These are phyloP conservation scores for Cataglyphis altisquamis DNA, from an alignment of 2,888 invertebrate species.

Conservation along the genomic window DNA sequence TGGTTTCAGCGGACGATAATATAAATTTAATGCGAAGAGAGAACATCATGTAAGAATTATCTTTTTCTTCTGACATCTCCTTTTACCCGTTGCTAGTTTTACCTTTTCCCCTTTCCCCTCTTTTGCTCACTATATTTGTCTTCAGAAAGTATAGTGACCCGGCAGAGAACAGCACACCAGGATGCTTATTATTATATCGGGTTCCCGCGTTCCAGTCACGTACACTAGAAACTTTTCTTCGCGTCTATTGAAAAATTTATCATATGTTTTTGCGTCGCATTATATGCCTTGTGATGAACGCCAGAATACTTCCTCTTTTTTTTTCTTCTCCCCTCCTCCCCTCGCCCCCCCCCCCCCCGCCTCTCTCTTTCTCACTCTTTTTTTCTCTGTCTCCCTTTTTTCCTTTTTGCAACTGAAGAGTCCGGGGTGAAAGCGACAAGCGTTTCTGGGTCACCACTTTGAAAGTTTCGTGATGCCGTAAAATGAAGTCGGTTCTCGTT, in stretches of 20 bases:
- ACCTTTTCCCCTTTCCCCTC: slow-evolving; percentile 14
- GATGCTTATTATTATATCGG: slow-evolving; percentile 54
- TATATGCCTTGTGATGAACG: slow-evolving; percentile 42
- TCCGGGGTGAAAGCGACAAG: slow-evolving; percentile 53
- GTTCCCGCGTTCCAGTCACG: slow-evolving; percentile 59
- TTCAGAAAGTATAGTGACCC: slow-evolving; percentile 52
- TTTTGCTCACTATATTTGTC: slow-evolving; percentile 25
- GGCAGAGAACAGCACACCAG: neutral
- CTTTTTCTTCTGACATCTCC: slow-evolving; percentile 30
- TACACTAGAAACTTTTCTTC: slow-evolving; percentile 55
- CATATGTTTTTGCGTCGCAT: slow-evolving; percentile 54
- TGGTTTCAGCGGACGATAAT: slow-evolving; percentile 58
- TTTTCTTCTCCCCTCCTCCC: neutral
- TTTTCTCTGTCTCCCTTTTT: slow-evolving; percentile 16
- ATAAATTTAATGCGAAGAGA: slow-evolving; percentile 27
- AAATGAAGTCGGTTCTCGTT: slow-evolving; percentile 53
- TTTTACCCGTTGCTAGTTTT: slow-evolving; percentile 13
- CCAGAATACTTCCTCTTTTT: slow-evolving; percentile 32
- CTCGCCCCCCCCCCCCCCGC: too few species aligned
- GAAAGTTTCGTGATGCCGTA: slow-evolving; percentile 50
- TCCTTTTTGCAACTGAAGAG: slow-evolving; percentile 22
- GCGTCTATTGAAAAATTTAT: slow-evolving; percentile 65
- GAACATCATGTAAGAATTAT: slow-evolving; percentile 23
- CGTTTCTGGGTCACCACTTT: slow-evolving; percentile 51
- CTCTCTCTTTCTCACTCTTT: neutral